phyloP scores from a whole-genome alignment of 2,797 vertebrate species.

The Lindbergichthys nudifrons region DNA sequence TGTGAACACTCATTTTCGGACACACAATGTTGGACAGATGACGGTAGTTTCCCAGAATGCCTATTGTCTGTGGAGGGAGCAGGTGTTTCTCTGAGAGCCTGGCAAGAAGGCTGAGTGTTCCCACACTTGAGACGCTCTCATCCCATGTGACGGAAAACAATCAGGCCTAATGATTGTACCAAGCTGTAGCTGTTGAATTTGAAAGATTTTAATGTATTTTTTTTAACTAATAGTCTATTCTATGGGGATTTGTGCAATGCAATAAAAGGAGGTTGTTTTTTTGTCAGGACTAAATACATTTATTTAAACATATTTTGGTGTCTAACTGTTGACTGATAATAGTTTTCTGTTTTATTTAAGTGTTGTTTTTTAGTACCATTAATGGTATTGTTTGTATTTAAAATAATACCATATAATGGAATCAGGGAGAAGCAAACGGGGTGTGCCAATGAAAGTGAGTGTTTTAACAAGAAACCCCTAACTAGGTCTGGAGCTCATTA shows the following conservation, averaged over 20 bases:
- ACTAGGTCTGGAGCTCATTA: conserved; percentile 12
- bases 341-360: no score
- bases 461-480: conserved; percentile 26
- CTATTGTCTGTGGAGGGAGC: conserved; percentile 38
- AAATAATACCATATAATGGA: no score
- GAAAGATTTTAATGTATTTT: background rate
- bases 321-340: no score
- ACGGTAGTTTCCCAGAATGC: conserved; percentile 23
- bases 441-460: background rate
- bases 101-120: conserved; percentile 36
- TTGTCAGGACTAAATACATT: no score
- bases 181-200: conserved; percentile 10
- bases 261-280: background rate
- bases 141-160: conserved; percentile 39
- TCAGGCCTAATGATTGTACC: background rate
- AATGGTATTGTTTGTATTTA: no score
- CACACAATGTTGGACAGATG: conserved; percentile 14
- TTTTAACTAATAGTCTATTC: background rate
- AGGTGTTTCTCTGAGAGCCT: conserved; percentile 52
- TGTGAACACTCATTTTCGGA: conserved; percentile 13
- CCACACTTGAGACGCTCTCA: conserved; percentile 29
- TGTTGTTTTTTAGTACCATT: background rate
- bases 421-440: conserved; percentile 17
- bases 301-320: no score
- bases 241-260: background rate